Percentiles rank a stretch among this genome's conserved stretches.
Conservation (phyloP, 2,888 invertebrate genomes). For the Dione vanillae region DNA sequence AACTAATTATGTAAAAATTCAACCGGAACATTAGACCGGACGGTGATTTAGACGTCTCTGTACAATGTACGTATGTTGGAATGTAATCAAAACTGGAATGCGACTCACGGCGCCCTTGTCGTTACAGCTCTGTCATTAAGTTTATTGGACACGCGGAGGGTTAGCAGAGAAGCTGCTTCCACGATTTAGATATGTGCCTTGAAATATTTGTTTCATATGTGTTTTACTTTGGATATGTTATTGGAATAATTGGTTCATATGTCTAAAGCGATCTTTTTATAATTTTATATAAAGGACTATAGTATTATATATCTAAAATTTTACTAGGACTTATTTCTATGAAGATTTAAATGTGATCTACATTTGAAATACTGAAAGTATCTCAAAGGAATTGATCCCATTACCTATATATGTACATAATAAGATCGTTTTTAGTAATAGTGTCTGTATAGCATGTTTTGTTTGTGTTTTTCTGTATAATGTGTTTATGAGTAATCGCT, state of each 20-base stretch:
- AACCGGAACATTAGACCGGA: slow-evolving; percentile 44
- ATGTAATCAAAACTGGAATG: slow-evolving; percentile 59
- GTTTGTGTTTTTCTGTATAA: too few species aligned
- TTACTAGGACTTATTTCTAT: not conserved
- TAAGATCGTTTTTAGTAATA: too few species aligned
- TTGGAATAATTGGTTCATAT: not conserved
- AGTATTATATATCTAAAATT: too few species aligned
- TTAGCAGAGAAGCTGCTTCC: slow-evolving; percentile 37
- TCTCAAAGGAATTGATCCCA: not conserved
- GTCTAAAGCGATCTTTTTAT: not conserved
- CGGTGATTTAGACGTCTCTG: slow-evolving; percentile 40
- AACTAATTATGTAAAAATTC: slow-evolving; percentile 51
- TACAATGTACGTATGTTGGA: slow-evolving; percentile 4
- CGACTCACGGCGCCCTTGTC: slow-evolving; percentile 48
- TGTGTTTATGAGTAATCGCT: too few species aligned
- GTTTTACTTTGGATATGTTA: not conserved
- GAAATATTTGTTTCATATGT: not conserved
- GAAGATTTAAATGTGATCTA: not conserved
- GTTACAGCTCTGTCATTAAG: slow-evolving; percentile 54
- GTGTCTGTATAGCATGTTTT: too few species aligned
- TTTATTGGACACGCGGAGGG: slow-evolving; percentile 47
- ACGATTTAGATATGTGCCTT: not conserved
- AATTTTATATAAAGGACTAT: too few species aligned
- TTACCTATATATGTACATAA: too few species aligned
- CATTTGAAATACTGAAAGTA: too few species aligned